A percentile compares a stretch with the other conserved stretches of the same genome.
These are phyloP conservation scores for Phyllotis vaccarum DNA, from an alignment of 2,797 vertebrate species.

Conservation along the genomic window DNA sequence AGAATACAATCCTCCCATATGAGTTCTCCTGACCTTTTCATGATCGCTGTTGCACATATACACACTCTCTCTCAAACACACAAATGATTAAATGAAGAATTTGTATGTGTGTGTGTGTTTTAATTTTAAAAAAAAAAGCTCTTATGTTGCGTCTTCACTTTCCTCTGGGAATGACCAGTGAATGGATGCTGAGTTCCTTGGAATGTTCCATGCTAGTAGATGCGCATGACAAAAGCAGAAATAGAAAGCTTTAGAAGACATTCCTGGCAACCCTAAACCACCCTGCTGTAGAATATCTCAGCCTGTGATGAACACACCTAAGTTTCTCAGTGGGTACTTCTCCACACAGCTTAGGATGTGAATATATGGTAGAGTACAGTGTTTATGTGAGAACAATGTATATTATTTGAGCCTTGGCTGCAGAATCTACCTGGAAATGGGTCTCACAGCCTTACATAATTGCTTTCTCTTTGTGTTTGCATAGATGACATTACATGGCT, in stretches of 20 bases:
- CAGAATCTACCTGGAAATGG: slow-evolving; percentile 84
- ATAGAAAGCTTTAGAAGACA: background rate
- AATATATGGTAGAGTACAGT: slow-evolving; percentile 63
- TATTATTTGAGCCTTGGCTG: slow-evolving; percentile 82
- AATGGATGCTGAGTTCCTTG: background rate
- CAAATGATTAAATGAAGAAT: too few relatives aligned
- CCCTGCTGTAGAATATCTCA: background rate
- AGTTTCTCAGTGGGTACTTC: slow-evolving; percentile 12
- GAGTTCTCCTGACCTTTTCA: background rate
- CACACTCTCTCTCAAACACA: background rate
- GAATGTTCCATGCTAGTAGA: background rate
- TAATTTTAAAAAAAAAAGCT: background rate
- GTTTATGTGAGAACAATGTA: slow-evolving; percentile 74
- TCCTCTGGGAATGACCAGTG: background rate
- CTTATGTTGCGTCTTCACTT: background rate
- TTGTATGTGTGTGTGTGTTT: background rate
- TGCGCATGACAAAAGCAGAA: background rate
- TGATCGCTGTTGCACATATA: background rate
- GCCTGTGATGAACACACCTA: slow-evolving; percentile 35
- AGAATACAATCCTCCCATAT: background rate
- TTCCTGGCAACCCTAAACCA: slow-evolving; percentile 15
- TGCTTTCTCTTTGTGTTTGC: slow-evolving; percentile 89
- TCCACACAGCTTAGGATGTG: background rate
- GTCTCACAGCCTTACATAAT: slow-evolving; percentile 85
- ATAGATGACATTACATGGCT: slow-evolving; percentile 85